Conservation (phyloP, 2,113 vertebrate genomes). For the Canis aureus region DNA sequence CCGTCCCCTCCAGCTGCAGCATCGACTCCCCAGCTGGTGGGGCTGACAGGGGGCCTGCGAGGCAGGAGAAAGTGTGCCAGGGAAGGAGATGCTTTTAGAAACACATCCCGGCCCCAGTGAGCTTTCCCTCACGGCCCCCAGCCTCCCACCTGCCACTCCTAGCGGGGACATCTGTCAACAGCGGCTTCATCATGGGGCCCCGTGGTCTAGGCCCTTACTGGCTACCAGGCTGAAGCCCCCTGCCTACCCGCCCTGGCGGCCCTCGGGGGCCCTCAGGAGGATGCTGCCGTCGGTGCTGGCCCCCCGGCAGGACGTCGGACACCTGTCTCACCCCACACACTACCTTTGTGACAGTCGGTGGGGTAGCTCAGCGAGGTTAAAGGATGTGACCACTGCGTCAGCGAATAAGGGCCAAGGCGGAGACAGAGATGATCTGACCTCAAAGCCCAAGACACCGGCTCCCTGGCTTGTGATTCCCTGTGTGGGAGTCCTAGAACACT, state of each 20-base stretch:
- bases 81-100: neutral
- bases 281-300: neutral
- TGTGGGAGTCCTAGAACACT: neutral
- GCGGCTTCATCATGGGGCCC: neutral
- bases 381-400: neutral
- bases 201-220: neutral
- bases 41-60: neutral
- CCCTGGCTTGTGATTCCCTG: neutral
- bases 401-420: neutral
- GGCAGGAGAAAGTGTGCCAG: neutral
- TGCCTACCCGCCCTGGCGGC: accelerated
- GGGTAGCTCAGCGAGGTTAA: neutral
- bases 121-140: neutral
- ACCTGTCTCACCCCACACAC: neutral
- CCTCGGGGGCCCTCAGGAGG: accelerated
- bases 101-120: neutral
- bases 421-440: neutral
- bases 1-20: neutral
- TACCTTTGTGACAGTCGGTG: accelerated
- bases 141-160: neutral
- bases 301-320: accelerated
- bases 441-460: neutral
- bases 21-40: accelerated
- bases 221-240: neutral
- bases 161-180: neutral